Evolutionary conservation across 2,113 vertebrate species (phyloP).

Genomic region (Grus americana): DNA sequence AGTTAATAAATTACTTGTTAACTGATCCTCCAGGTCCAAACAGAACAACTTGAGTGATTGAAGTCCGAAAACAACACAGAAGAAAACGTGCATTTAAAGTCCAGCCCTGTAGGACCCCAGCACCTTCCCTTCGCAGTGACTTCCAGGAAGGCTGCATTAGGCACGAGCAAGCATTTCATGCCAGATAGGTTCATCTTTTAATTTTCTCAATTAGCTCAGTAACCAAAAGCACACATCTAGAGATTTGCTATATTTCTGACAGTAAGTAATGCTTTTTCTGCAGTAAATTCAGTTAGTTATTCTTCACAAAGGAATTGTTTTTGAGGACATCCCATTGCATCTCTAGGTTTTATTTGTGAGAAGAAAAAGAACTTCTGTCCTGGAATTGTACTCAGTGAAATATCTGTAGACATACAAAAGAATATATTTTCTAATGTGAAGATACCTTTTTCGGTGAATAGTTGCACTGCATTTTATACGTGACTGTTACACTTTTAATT

Average conservation of each 20-base stretch:
- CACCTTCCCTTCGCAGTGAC: background rate
- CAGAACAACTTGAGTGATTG: background rate
- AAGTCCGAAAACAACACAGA: background rate
- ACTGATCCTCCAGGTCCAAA: background rate
- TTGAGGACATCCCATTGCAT: background rate
- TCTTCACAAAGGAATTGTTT: background rate
- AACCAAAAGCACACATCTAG: background rate
- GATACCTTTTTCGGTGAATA: background rate
- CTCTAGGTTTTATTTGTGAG: accelerated
- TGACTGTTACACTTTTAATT: background rate
- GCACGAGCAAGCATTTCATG: accelerated
- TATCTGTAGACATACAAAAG: background rate
- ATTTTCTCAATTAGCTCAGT: background rate
- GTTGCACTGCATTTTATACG: background rate
- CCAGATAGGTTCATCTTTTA: background rate
- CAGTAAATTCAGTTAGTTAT: constrained; percentile 1
- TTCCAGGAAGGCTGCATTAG: background rate
- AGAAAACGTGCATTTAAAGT: accelerated
- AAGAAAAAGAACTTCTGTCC: background rate
- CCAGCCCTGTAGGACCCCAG: background rate
- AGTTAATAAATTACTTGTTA: constrained; percentile 48
- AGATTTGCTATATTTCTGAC: background rate
- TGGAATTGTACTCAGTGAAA: background rate
- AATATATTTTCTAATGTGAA: background rate
- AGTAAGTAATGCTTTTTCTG: background rate